Evolutionary conservation across 2,888 invertebrate genomes (phyloP), one percentile per base, ranked within the genome.

Genomic region (Thereva nobilitata): DNA sequence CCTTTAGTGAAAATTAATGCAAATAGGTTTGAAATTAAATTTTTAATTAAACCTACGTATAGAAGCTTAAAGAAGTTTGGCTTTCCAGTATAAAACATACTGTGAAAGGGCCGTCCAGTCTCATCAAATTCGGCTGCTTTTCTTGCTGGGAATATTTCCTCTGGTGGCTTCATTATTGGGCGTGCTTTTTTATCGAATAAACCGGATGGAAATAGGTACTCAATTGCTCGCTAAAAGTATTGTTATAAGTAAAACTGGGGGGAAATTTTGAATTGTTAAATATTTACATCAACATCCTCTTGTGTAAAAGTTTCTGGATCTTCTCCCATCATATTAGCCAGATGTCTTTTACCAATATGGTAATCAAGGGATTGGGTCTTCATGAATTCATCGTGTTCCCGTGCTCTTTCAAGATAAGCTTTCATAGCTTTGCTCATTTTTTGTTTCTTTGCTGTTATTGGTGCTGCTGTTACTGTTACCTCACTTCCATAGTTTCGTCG

Each of bases 281-380:
- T 65, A 80, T 82, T 82, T 83, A 92, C 92, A 82, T 95, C 88
- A 40, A 97, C 86, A 78, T 96, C 93, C 64, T 88, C 85, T 77
- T 97, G 93, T 0, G 91, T 91, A 77, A 98, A 93, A 0, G 86
- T 88, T 75, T 95, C 92, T 0, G 92, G 89, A 83, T 97, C 91
- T 79, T 90, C 89, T 0, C 97, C 97, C 98, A 99, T 99, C 88
- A 99, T 99, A 79, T 97, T 97, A 0, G 99, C 98, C 70, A 99
- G 85, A 83, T 99, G 97, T 41, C 97, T 84, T 79, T 92, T 94
- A 10, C 99, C 99, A 75, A 95, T 89, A 78, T 93, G 89, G 79
- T 88, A 99, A 75, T 96, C 93, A 8, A 86, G 79, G 57, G 85
- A 84, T 80, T 95, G 89, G 70, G 86, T 85, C 74, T 88, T 86